These are phyloP conservation scores for Phenganax subtilis DNA, from an alignment of 92 coral and sea anemone genomes.

Conservation along the genomic window DNA sequence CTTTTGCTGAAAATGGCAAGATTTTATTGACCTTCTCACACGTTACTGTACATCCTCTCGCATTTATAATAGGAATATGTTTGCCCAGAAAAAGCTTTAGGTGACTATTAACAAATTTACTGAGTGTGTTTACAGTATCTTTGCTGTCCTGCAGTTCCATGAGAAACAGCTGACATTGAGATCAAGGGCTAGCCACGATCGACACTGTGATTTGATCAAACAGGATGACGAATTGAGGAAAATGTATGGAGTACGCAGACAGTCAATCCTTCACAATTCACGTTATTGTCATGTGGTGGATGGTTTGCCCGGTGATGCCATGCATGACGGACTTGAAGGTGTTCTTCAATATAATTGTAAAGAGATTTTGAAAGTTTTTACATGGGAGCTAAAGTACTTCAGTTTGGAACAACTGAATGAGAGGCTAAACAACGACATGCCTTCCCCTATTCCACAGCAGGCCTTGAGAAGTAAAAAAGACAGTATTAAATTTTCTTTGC, in stretches of 20 bases:
- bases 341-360: conserved; percentile 23
- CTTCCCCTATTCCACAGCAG: conserved; percentile 16
- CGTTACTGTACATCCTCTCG: too few relatives aligned
- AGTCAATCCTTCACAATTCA: conserved; percentile 4
- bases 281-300: conserved; percentile 16
- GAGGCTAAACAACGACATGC: conserved; percentile 15
- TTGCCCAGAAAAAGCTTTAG: too few relatives aligned
- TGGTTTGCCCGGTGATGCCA: conserved; percentile 19
- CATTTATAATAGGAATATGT: too few relatives aligned
- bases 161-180: conserved; percentile 17
- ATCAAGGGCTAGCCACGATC: conserved; percentile 17
- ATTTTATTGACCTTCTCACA: too few relatives aligned
- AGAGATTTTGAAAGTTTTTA: conserved; percentile 15
- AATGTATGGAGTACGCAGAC: conserved; percentile 18
- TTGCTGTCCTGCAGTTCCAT: conserved; percentile 10
- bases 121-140: too few relatives aligned
- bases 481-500: conserved; percentile 5
- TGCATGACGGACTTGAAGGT: conserved; percentile 16
- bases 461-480: conserved; percentile 21
- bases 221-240: conserved; percentile 22
- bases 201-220: conserved; percentile 10
- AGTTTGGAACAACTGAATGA: conserved; percentile 4
- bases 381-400: conserved; percentile 4
- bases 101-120: too few relatives aligned
- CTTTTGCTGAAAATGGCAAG: too few relatives aligned